These are phyloP conservation scores for Tenthredo notha DNA, from an alignment of 2,888 invertebrate genomes.

Conservation along the genomic window DNA sequence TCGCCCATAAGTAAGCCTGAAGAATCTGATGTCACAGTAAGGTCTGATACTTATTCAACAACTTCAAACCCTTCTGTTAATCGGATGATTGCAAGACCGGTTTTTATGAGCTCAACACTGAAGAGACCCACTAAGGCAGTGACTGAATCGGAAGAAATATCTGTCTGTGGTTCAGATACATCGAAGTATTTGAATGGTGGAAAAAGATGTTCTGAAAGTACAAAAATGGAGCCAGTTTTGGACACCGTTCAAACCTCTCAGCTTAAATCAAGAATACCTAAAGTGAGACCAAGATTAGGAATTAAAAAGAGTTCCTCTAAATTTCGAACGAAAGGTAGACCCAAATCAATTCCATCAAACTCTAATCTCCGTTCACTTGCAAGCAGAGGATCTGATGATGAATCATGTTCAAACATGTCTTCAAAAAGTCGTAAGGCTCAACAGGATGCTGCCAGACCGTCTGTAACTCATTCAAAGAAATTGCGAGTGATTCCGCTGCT, in stretches of 20 bases:
- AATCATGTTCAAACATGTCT: not conserved
- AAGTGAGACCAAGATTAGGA: conserved; percentile 10
- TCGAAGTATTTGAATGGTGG: not conserved
- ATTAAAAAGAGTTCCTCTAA: conserved; percentile 12
- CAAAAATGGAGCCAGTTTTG: not conserved
- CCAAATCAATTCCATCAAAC: conserved; percentile 17
- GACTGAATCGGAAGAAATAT: not conserved
- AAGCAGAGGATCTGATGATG: not conserved
- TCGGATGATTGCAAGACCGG: not conserved
- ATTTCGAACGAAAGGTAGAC: not conserved
- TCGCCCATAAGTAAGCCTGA: not conserved
- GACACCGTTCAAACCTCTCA: not conserved
- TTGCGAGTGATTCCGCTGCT: not conserved
- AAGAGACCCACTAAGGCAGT: not conserved
- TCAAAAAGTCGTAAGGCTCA: not conserved
- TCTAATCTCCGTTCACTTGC: not conserved
- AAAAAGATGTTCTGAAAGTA: not conserved
- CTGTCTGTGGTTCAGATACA: conserved; percentile 5
- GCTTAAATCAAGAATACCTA: conserved; percentile 4
- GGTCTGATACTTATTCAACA: not conserved
- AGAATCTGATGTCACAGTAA: conserved; percentile 4
- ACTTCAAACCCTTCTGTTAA: conserved; percentile 9
- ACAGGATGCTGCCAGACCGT: not conserved
- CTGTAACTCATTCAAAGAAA: not conserved
- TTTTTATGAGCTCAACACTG: not conserved